Evolutionary conservation across 2,113 vertebrate species (phyloP).

Genomic region (Arvicanthis niloticus): DNA sequence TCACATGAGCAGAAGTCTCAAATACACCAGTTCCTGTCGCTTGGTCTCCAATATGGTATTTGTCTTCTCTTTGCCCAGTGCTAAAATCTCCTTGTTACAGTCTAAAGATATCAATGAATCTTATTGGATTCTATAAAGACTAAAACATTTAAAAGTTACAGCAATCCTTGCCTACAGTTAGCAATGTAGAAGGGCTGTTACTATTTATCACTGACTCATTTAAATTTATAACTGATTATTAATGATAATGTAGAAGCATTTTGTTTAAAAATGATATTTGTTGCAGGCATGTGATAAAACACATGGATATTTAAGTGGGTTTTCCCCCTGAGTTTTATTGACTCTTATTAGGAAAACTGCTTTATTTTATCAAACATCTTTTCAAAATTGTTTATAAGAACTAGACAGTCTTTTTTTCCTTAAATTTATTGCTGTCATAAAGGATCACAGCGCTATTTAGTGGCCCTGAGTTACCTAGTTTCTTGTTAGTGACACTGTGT

Average conservation of each 20-base stretch:
- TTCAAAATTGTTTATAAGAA: slow-evolving; percentile 19
- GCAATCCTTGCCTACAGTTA: neutral
- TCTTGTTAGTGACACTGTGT: neutral
- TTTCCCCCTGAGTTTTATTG: neutral
- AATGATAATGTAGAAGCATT: neutral
- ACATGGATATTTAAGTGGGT: neutral
- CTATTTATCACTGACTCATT: neutral
- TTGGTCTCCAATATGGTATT: neutral
- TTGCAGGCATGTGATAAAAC: neutral
- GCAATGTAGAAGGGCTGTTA: neutral
- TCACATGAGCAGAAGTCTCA: neutral
- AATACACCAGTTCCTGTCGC: neutral
- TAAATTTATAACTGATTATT: neutral
- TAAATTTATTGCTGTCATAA: slow-evolving; percentile 44
- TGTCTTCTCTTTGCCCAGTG: neutral
- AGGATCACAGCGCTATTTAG: slow-evolving; percentile 11
- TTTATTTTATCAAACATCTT: slow-evolving; percentile 21
- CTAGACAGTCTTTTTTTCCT: slow-evolving; percentile 15
- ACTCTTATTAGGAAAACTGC: slow-evolving; percentile 47
- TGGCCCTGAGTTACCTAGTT: neutral
- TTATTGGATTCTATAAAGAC: neutral
- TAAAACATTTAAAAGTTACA: neutral
- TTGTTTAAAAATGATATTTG: neutral
- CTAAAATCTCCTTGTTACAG: neutral
- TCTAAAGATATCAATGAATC: neutral